phyloP scores from a whole-genome alignment of 1,140 invertebrate genomes.

The Aplysia californica region DNA sequence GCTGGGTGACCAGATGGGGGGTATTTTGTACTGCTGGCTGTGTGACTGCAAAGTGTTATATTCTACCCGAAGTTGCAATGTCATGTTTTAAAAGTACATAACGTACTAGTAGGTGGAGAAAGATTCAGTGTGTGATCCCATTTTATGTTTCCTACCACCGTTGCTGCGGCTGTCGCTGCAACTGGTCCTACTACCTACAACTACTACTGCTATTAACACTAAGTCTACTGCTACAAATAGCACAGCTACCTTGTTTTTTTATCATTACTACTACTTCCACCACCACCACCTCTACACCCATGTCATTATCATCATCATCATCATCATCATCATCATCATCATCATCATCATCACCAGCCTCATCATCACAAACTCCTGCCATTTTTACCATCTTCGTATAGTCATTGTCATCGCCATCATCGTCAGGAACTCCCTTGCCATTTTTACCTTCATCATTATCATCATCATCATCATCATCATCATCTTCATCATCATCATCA shows the following conservation, averaged over 20 bases:
- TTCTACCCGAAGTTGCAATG: no score
- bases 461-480: no score
- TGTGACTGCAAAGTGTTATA: no score
- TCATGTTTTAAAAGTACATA: no score
- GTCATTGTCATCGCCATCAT: not conserved
- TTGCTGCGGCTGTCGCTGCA: not conserved
- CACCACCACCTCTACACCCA: not conserved
- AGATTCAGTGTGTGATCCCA: no score
- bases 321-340: not conserved
- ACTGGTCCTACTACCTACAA: not conserved
- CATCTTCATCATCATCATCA: no score
- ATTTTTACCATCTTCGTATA: no score
- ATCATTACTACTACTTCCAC: not conserved
- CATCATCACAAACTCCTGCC: not conserved
- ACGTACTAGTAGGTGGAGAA: no score
- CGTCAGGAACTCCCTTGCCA: not conserved
- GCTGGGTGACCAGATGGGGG: no score
- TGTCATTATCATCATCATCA: no score
- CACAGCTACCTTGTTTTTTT: not conserved
- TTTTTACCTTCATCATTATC: no score
- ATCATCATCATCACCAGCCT: not conserved
- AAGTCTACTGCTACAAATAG: not conserved
- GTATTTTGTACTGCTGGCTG: no score
- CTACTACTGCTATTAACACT: not conserved
- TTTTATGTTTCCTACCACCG: not conserved